Percentiles rank a stretch among this genome's conserved stretches.
phyloP scores from a whole-genome alignment of 1,140 invertebrate species.

The Heliconius melpomene region DNA sequence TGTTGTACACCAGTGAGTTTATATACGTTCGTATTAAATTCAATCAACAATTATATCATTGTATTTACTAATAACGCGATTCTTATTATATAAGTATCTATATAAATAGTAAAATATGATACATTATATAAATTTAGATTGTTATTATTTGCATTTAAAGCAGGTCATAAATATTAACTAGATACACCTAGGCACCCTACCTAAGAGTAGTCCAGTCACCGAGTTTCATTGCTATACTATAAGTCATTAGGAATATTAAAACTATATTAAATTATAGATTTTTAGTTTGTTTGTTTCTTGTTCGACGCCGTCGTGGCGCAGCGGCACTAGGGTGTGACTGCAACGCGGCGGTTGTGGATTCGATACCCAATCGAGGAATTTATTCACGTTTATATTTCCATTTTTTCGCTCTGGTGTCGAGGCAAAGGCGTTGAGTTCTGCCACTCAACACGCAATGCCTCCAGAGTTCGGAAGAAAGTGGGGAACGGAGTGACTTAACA shows the following conservation, averaged over 20 bases:
- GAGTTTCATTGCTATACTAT: background rate
- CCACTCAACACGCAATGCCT: no score
- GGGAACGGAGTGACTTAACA: no score
- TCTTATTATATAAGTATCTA: background rate
- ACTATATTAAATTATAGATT: background rate
- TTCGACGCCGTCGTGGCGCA: no score
- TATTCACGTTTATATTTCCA: no score
- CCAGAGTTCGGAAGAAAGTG: no score
- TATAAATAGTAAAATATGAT: background rate
- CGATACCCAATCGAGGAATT: no score
- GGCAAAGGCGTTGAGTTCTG: no score
- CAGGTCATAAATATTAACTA: background rate
- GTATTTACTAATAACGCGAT: background rate
- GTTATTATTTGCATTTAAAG: background rate
- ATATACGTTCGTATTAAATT: background rate
- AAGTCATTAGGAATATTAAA: background rate
- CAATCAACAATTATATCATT: background rate
- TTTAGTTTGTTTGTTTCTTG: background rate
- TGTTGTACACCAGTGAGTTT: background rate
- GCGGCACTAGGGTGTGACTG: no score
- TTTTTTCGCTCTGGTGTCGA: no score
- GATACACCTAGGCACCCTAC: background rate
- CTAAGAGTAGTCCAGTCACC: background rate
- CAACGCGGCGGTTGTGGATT: no score
- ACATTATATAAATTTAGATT: background rate